Evolutionary conservation across 2,113 vertebrate species (phyloP), one percentile per base, ranked within the genome.

Genomic region (Malurus cyaneus): DNA sequence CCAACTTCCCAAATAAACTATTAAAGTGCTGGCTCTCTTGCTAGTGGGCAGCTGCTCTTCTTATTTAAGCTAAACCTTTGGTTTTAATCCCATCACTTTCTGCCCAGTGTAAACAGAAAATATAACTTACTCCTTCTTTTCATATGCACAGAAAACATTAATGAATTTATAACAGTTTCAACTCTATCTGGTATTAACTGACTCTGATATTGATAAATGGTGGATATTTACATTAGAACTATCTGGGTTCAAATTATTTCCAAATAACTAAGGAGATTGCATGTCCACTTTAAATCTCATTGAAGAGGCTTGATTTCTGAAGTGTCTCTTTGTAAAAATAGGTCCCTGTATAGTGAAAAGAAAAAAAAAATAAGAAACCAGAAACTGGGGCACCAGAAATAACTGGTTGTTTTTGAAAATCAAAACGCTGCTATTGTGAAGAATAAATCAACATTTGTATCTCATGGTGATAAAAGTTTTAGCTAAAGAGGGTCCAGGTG

Each of bases 281-380:
- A 0, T 26, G 46, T 77, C 49, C 69, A 90, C 56, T 88, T 71
- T 88, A 67, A 86, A 53, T 86, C 36, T 67, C 60, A 74, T 57
- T 95, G 80, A 96, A 94, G 76, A 96, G 46, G 14, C 36, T 93
- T 96, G 90, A 95, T 88, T 95, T 95, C 80, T 96, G 82, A 83
- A 88, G 89, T 74, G 49, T 62, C 31, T 66, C 23, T 86, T 82
- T 74, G 52, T 72, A 88, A 92, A 96, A 96, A 93, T 88, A 93
- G 82, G 25, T 83, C 56, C 90, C 47, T 74, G 6, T 72, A 36
- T 16, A 59, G 46, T 57, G 64, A 24, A 57, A 72, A 79, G 56
- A 52, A 67, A 4, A 72, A 79, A 60, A 52, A 67, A 4, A 11
- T 13, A 39, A 16, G 24, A 73, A 82, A 84, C 31, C 49, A 44